Evolutionary conservation across 2,113 vertebrate species (phyloP), one percentile per base, ranked within the genome.

Genomic region (Bombycilla garrulus): DNA sequence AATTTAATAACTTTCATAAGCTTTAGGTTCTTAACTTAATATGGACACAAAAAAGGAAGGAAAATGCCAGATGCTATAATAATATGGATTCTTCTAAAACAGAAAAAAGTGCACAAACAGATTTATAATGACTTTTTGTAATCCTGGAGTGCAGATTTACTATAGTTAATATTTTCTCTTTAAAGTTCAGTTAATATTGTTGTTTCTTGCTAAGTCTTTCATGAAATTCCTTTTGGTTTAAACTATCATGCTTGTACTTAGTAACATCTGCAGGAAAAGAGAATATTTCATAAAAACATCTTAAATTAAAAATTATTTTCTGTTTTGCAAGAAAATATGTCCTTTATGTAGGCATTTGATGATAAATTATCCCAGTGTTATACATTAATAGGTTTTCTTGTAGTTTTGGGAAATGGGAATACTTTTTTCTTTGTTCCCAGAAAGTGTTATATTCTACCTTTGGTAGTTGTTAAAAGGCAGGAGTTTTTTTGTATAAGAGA

Each of bases 151-250:
- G 20, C 54, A 92, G 79, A 86, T 93, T 95, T 92, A 56, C 64
- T 66, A 19, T 82, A 74, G 57, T 61, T 95, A 89, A 77, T 92
- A 93, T 95, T 96, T 96, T 95, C 88, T 88, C 76, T 96, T 78
- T 95, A 93, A 94, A 96, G 82, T 96, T 96, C 92, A 94, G 87
- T 71, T 96, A 86, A 50, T 85, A 74, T 77, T 94, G 47, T 92
- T 94, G 51, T 80, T 92, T 54, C 26, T 86, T 88, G 31, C 42
- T 81, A 81, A 88, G 40, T 54, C 64, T 67, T 95, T 74, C 28
- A 57, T 54, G 31, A 81, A 48, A 24, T 76, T 91, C 23, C 13
- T 91, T 15, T 57, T 57, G n/a, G 33, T 21, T 85, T 85, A 87
- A 89, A 53, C 21, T 50, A 35, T 15, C 9, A 10, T 72, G 15